Conservation (phyloP, 2,888 invertebrate species). For the Lottia gigantea region DNA sequence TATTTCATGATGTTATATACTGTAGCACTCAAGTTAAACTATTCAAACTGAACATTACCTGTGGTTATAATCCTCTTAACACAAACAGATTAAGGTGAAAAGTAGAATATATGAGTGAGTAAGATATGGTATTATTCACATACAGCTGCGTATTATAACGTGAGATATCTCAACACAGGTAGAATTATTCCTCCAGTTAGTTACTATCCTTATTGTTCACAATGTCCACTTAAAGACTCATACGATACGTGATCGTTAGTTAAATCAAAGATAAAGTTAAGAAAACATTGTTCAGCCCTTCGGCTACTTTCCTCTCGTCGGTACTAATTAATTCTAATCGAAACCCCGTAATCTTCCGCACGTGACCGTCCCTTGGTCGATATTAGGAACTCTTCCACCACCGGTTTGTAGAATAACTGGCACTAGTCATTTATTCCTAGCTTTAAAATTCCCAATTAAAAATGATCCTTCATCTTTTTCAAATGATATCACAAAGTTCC, state of each 20-base stretch:
- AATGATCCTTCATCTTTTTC: conserved; percentile 8
- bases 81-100: conserved; percentile 8
- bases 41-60: not conserved
- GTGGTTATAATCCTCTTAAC: not conserved
- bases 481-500: not conserved
- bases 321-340: conserved; percentile 6
- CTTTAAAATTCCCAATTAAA: not conserved
- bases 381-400: not conserved
- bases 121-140: not conserved
- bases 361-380: conserved; percentile 4
- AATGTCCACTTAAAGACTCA: too few relatives aligned
- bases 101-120: not conserved
- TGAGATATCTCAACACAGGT: not conserved
- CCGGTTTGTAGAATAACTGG: not conserved
- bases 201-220: conserved; percentile 1
- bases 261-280: conserved; percentile 5
- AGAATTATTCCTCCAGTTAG: conserved; percentile 11
- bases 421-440: not conserved
- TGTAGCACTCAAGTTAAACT: too few relatives aligned
- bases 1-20: too few relatives aligned
- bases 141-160: not conserved
- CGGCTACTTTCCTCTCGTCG: conserved; percentile 6
- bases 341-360: conserved; percentile 6
- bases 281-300: conserved; percentile 10
- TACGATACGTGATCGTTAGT: conserved; percentile 8